Base-by-base conservation (phyloP, 2,888 invertebrate species). In the Congeria kusceri region DNA sequence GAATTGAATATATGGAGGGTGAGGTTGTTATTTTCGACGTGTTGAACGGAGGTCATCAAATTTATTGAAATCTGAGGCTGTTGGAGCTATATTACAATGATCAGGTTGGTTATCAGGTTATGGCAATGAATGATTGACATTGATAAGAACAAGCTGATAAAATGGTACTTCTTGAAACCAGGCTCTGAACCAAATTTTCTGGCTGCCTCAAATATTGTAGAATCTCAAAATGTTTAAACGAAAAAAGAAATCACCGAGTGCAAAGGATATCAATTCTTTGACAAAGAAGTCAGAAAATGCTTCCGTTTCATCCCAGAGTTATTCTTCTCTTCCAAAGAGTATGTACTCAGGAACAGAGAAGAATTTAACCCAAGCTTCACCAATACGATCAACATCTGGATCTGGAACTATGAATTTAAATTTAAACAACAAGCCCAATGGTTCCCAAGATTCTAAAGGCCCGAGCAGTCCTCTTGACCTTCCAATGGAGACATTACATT, bases 401-500 rank as follows among this genome's bases (percentile, higher is more conserved):
- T 85, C 84, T 23, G 75, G 61, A 28, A 80, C 80, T 1, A 68
- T 82, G n/a, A 81, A 78, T 68, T 44, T 80, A 18, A 53, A 53
- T 53, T 53, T 53, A 11, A 53, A 25, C 53, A 53, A 53, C 23
- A 53, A 25, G 5, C 74, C 80, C 3, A 49, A 77, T 53, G 83
- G 84, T 61, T 82, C 75, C 27, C 87, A 86, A 57, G 83, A 86
- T 23, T 84, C 86, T 57, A 47, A 47, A 28, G 70, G 72, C 27
- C 71, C 79, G 18, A 86, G 83, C 58, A 91, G 91, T 77, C 92
- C 91, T 1, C 84, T 91, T 23, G 89, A 90, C 74, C 83, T 92
- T 58, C 90, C 90, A 29, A 86, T 88, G 81, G 90, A 90, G 58
- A 88, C 88, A 39, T 69, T 88, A 9, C 88, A 88, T 78, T 87